A percentile compares a stretch with the other conserved stretches of the same genome.
Conservation (phyloP, 1,140 invertebrate species). For the Zaprionus lachaisei region DNA sequence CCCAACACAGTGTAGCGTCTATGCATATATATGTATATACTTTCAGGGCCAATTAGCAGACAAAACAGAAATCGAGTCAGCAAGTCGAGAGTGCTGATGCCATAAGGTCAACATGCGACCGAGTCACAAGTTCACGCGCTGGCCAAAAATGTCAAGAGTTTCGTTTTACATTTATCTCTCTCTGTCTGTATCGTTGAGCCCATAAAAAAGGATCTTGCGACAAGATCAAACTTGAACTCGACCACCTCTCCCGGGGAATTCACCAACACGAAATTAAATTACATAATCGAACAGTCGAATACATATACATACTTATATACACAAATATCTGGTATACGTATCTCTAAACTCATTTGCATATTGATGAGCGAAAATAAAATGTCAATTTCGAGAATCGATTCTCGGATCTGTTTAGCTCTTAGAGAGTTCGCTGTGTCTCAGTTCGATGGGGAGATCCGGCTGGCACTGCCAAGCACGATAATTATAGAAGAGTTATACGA, state of each 20-base stretch:
- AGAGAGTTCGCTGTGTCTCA: not conserved
- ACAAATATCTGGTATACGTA: not conserved
- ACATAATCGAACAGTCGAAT: slow-evolving; percentile 61
- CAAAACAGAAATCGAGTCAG: slow-evolving; percentile 61
- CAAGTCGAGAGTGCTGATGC: slow-evolving; percentile 16
- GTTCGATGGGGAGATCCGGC: slow-evolving; percentile 59
- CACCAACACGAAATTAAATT: slow-evolving; percentile 54
- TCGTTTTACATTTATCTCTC: slow-evolving; percentile 2
- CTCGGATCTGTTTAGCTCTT: not conserved
- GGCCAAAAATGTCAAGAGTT: slow-evolving; percentile 49
- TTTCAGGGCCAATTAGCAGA: slow-evolving; percentile 80
- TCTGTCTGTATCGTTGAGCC: not conserved
- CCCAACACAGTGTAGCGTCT: slow-evolving; percentile 23
- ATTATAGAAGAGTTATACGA: slow-evolving; percentile 38
- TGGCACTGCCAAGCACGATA: slow-evolving; percentile 72
- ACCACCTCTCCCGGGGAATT: not conserved
- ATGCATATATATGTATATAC: slow-evolving; percentile 24
- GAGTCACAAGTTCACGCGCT: slow-evolving; percentile 41
- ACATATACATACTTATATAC: not conserved
- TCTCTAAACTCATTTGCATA: slow-evolving; percentile 66
- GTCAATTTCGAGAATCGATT: slow-evolving; percentile 60
- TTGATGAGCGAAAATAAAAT: slow-evolving; percentile 75
- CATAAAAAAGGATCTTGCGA: slow-evolving; percentile 43
- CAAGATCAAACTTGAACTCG: slow-evolving; percentile 59
- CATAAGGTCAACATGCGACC: slow-evolving; percentile 39